A percentile compares a stretch with the other conserved stretches of the same genome.
phyloP scores from a whole-genome alignment of 2,888 invertebrate species.

The Caenorhabditis parvicauda region DNA sequence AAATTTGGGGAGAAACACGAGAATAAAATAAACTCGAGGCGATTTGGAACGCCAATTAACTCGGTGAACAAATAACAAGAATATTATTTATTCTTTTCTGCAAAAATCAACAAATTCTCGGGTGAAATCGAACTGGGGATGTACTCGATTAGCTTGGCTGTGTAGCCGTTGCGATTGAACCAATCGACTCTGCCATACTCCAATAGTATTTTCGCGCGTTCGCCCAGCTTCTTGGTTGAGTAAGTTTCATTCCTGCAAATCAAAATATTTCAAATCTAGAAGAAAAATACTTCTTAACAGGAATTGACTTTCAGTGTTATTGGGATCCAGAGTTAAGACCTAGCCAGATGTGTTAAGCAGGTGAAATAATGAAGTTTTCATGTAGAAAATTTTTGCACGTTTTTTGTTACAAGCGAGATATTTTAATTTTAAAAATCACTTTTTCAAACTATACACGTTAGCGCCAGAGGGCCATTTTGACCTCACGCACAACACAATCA shows the following conservation, averaged over 20 bases:
- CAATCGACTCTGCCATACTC: constrained; percentile 46
- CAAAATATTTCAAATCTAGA: too few relatives aligned
- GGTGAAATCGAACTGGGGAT: constrained; percentile 42
- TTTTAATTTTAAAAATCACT: too few relatives aligned
- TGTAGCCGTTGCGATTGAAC: constrained; percentile 38
- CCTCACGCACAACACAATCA: too few relatives aligned
- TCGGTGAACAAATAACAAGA: constrained; percentile 6
- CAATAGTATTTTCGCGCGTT: constrained; percentile 45
- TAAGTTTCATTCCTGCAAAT: constrained; percentile 12
- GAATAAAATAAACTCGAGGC: not conserved
- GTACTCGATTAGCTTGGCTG: constrained; percentile 42
- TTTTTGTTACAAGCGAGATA: too few relatives aligned
- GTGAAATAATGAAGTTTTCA: too few relatives aligned
- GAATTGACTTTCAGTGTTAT: not conserved
- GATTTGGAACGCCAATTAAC: constrained; percentile 1
- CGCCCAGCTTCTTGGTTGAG: constrained; percentile 30
- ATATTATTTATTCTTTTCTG: constrained; percentile 13
- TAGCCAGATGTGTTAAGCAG: too few relatives aligned
- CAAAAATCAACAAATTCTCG: constrained; percentile 54
- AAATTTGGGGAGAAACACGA: constrained; percentile 2
- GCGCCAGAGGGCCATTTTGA: too few relatives aligned
- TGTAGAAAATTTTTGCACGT: too few relatives aligned
- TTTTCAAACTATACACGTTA: too few relatives aligned
- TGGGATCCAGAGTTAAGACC: too few relatives aligned
- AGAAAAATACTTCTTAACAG: too few relatives aligned